phyloP scores from a whole-genome alignment of 2,888 invertebrate species.

The Serrognathus titanus region DNA sequence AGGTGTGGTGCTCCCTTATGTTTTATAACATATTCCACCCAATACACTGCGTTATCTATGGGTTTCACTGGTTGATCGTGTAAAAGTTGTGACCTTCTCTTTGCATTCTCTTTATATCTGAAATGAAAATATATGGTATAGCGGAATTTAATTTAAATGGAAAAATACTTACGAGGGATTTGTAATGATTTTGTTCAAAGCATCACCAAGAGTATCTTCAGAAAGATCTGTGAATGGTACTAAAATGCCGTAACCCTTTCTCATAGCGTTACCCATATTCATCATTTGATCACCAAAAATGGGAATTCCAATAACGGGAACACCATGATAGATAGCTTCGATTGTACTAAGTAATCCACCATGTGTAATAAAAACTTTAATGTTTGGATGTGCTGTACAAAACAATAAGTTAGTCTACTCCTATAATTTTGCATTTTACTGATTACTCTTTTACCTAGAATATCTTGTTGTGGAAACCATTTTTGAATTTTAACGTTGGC shows the following conservation, averaged over 20 bases:
- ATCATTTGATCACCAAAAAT: slow-evolving; percentile 26
- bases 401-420: neutral
- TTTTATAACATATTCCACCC: slow-evolving; percentile 38
- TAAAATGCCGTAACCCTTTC: slow-evolving; percentile 20
- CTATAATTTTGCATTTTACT: neutral
- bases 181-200: slow-evolving; percentile 20
- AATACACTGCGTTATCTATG: slow-evolving; percentile 34
- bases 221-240: slow-evolving; percentile 20
- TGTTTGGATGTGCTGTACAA: slow-evolving; percentile 24
- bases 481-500: slow-evolving; percentile 45
- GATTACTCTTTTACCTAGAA: slow-evolving; percentile 22
- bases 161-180: slow-evolving; percentile 20
- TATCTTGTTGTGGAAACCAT: slow-evolving; percentile 49
- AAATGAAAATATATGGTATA: neutral
- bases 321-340: slow-evolving; percentile 26
- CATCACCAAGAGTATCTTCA: slow-evolving; percentile 18
- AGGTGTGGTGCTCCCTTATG: slow-evolving; percentile 38
- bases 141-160: neutral
- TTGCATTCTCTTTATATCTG: slow-evolving; percentile 23
- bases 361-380: slow-evolving; percentile 29
- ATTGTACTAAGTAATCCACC: slow-evolving; percentile 28
- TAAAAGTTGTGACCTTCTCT: slow-evolving; percentile 30
- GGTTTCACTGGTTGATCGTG: slow-evolving; percentile 36
- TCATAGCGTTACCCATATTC: slow-evolving; percentile 20
- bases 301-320: slow-evolving; percentile 25